Conservation (phyloP, 1,140 invertebrate genomes). For the Temnothorax nylanderi region DNA sequence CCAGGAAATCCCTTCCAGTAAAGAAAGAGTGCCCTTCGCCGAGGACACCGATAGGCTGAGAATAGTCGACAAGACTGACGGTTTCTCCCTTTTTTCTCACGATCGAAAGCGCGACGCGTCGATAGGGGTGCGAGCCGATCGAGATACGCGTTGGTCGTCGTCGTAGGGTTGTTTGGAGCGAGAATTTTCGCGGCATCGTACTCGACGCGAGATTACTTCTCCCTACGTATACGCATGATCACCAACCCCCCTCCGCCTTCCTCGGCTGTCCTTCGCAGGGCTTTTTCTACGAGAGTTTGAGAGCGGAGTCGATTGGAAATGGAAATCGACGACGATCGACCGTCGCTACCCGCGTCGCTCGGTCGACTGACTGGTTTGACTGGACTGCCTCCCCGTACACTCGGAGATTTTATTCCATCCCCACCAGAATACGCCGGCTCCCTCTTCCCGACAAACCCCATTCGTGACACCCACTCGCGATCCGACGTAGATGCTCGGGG, state of each 20-base stretch:
- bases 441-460: slow-evolving; percentile 28
- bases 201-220: neutral
- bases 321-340: slow-evolving; percentile 57
- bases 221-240: slow-evolving; percentile 44
- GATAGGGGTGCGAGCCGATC: neutral
- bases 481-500: slow-evolving; percentile 39
- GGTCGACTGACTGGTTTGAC: slow-evolving; percentile 71
- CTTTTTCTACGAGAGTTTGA: slow-evolving; percentile 20
- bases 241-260: neutral
- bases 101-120: slow-evolving; percentile 18
- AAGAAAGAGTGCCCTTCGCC: neutral
- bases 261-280: neutral
- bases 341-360: slow-evolving; percentile 60
- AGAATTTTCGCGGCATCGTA: slow-evolving; percentile 25
- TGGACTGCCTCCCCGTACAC: slow-evolving; percentile 60
- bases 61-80: neutral
- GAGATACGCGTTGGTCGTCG: slow-evolving; percentile 12
- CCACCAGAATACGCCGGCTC: slow-evolving; percentile 54
- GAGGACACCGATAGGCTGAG: neutral
- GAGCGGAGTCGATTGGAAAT: slow-evolving; percentile 20
- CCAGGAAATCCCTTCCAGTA: neutral
- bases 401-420: slow-evolving; percentile 68
- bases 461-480: slow-evolving; percentile 52
- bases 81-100: slow-evolving; percentile 15
- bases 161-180: neutral